Conservation (phyloP, 1,140 invertebrate species). For the Diorhabda sublineata region DNA sequence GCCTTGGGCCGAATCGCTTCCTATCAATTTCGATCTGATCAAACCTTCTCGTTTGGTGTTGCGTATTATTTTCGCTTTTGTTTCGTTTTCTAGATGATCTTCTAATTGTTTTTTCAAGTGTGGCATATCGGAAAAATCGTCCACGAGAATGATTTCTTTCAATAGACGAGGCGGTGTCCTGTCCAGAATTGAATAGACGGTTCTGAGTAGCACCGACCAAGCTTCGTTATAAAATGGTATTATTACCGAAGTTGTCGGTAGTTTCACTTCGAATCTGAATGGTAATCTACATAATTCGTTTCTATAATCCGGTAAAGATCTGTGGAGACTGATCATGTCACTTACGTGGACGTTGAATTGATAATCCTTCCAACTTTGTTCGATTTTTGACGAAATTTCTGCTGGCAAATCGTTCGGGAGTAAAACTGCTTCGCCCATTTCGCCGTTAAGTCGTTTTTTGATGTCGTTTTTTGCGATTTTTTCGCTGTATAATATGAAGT, state of each 20-base stretch:
- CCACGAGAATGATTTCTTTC: constrained; percentile 91
- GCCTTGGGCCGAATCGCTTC: constrained; percentile 79
- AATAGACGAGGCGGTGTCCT: constrained; percentile 82
- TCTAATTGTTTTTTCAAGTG: constrained; percentile 89
- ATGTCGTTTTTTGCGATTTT: background rate
- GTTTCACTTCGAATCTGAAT: constrained; percentile 67
- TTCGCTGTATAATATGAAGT: background rate
- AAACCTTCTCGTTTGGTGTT: constrained; percentile 84
- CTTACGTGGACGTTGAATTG: background rate
- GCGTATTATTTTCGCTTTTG: constrained; percentile 86
- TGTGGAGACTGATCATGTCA: background rate
- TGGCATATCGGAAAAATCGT: constrained; percentile 94
- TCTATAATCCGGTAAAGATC: constrained; percentile 3
- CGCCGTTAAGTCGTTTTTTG: background rate
- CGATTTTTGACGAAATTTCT: background rate
- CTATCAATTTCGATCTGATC: constrained; percentile 85
- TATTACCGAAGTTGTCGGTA: constrained; percentile 90
- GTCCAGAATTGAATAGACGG: constrained; percentile 89
- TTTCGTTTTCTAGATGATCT: constrained; percentile 83
- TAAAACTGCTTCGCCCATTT: constrained; percentile 5
- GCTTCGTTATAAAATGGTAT: constrained; percentile 97
- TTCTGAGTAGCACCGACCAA: constrained; percentile 85
- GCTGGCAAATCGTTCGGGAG: background rate
- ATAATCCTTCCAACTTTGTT: background rate
- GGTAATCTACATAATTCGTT: constrained; percentile 72